Base-by-base conservation (phyloP, 2,113 vertebrate genomes). In the Scortum barcoo region DNA sequence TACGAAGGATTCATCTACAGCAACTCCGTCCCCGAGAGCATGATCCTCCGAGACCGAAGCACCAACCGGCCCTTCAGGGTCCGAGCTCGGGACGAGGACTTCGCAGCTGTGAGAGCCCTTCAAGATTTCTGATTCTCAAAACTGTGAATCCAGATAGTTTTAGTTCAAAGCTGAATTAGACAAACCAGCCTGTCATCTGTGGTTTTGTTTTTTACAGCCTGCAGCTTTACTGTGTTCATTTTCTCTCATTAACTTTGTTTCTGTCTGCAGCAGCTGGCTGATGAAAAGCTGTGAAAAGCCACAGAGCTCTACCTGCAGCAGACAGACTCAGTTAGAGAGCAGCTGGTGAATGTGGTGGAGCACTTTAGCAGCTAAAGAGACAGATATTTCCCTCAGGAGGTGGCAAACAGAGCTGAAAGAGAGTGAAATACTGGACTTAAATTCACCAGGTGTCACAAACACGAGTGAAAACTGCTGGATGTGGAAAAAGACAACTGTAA, bases 1-100 rank as follows among this genome's bases (percentile, higher is more conserved):
- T 97, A 96, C 50, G 86, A 91, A 0, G 97, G 95, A 2, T 95
- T 67, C 0, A 94, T 95, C 67, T 91, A 89, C 90, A 93, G 84
- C 84, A 94, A 90, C 86, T 93, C 95, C 2, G 85, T 88, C 4
- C 91, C 65, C 0, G 89, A 94, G 88, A 97, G 95, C 87, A 95
- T 97, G 85, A 95, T 97, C 53, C 93, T 95, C 70, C 84, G 96
- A 28, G 94, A 94, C 88, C 90, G 77, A 1, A 80, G 81, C 62
- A 87, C 89, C 83, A 95, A 94, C 84, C 91, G 83, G 3, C 96
- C 96, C 13, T 94, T 95, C 84, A 90, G 93, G 84, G 93, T 94
- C 85, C 80, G 91, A 74, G 95, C 95, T 0, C 87, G 93, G 4
- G 95, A 96, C 48, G 94, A 95, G 48, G 95, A 95, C 85, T 96